Evolutionary conservation across 2,888 invertebrate genomes (phyloP).

Genomic region (Pammene fasciana): DNA sequence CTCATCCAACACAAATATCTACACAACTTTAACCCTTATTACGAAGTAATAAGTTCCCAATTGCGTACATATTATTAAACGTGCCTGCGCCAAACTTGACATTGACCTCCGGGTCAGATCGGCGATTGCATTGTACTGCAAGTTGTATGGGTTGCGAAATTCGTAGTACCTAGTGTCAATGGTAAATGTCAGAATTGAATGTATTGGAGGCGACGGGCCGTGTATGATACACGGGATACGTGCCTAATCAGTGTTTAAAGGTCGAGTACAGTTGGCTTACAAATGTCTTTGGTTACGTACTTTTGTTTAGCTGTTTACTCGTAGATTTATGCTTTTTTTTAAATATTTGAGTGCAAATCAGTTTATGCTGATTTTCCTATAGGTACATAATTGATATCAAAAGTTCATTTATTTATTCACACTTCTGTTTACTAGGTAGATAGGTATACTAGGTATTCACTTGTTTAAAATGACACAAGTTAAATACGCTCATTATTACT

Average conservation of each 20-base stretch:
- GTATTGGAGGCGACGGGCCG: constrained; percentile 17
- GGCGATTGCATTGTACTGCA: constrained; percentile 43
- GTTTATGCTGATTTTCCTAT: too few species aligned
- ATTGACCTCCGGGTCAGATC: constrained; percentile 52
- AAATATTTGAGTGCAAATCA: too few species aligned
- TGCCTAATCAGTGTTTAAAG: constrained; percentile 14
- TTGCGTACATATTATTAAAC: constrained; percentile 32
- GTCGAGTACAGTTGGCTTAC: constrained; percentile 4
- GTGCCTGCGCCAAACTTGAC: constrained; percentile 50
- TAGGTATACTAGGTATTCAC: too few species aligned
- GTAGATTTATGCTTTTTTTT: too few species aligned
- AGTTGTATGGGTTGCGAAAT: constrained; percentile 46
- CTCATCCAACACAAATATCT: constrained; percentile 17
- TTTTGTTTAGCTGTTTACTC: too few species aligned
- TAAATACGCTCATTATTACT: too few species aligned
- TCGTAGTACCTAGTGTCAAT: constrained; percentile 42
- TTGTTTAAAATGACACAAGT: too few species aligned
- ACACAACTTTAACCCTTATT: not conserved
- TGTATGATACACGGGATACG: constrained; percentile 7
- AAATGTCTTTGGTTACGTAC: not conserved
- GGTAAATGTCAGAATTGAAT: constrained; percentile 34
- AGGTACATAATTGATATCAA: too few species aligned
- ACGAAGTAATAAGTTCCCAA: not conserved
- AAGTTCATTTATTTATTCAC: too few species aligned
- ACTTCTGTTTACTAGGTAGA: too few species aligned